These are phyloP conservation scores for Helostoma temminkii DNA, from an alignment of 2,797 vertebrate species.

Conservation along the genomic window DNA sequence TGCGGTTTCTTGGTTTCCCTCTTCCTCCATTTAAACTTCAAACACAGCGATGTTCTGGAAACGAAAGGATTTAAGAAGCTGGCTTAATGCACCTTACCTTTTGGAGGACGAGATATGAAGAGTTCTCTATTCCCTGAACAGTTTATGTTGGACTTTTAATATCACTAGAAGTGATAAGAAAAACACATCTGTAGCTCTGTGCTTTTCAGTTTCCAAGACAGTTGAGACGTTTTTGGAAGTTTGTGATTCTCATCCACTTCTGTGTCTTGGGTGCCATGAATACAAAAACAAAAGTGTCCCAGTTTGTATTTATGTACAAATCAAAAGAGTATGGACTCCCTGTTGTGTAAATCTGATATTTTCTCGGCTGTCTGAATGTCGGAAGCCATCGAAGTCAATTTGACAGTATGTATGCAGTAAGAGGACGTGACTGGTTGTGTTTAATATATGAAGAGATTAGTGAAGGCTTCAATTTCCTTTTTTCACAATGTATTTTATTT, in stretches of 20 bases:
- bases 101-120: background rate
- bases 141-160: conserved; percentile 7
- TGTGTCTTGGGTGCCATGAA: conserved; percentile 1
- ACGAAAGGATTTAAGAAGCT: background rate
- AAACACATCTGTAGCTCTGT: background rate
- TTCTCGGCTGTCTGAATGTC: too few species aligned
- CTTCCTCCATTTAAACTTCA: background rate
- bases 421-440: conserved; percentile 11
- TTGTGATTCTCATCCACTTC: conserved; percentile 7
- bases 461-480: conserved; percentile 38
- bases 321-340: background rate
- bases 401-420: too few species aligned
- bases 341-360: conserved; percentile 14
- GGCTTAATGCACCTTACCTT: conserved; percentile 26
- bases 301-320: conserved; percentile 26
- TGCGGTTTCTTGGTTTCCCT: background rate
- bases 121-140: background rate
- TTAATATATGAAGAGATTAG: conserved; percentile 42
- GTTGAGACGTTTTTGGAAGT: background rate
- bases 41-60: conserved; percentile 1
- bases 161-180: conserved; percentile 2
- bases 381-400: too few species aligned
- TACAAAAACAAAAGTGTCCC: conserved; percentile 3
- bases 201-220: background rate
- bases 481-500: conserved; percentile 47